Evolutionary conservation across 2,113 vertebrate species (phyloP).

Genomic region (Mormoops blainvillei): DNA sequence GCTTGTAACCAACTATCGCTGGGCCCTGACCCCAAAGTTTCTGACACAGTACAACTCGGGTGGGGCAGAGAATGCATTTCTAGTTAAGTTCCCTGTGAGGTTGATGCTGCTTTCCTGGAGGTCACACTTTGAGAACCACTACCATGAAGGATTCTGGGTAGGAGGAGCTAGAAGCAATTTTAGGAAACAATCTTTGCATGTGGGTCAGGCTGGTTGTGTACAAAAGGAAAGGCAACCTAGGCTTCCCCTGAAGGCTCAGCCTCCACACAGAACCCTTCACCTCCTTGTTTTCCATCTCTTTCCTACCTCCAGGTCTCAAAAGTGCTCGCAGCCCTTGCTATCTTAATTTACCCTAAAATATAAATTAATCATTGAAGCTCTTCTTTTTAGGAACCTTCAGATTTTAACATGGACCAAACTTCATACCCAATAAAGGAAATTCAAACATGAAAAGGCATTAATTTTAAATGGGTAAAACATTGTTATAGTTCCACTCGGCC

Average conservation of each 20-base stretch:
- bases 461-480: not conserved
- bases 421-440: not conserved
- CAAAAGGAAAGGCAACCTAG: not conserved
- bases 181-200: not conserved
- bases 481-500: not conserved
- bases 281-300: not conserved
- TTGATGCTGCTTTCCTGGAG: not conserved
- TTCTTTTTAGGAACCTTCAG: not conserved
- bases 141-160: not conserved
- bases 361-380: not conserved
- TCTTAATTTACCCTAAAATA: not conserved
- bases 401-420: not conserved
- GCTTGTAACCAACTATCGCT: not conserved
- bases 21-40: accelerated
- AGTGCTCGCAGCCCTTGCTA: not conserved
- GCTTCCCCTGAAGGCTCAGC: not conserved
- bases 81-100: not conserved
- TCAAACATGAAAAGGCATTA: not conserved
- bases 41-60: not conserved
- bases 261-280: not conserved
- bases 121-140: not conserved
- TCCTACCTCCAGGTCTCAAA: not conserved
- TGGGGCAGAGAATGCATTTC: not conserved
- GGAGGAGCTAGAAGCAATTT: not conserved
- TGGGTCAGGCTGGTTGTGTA: not conserved